Percentiles rank a stretch among this genome's conserved stretches.
phyloP scores from a whole-genome alignment of 2,113 vertebrate genomes.

The Ia io region DNA sequence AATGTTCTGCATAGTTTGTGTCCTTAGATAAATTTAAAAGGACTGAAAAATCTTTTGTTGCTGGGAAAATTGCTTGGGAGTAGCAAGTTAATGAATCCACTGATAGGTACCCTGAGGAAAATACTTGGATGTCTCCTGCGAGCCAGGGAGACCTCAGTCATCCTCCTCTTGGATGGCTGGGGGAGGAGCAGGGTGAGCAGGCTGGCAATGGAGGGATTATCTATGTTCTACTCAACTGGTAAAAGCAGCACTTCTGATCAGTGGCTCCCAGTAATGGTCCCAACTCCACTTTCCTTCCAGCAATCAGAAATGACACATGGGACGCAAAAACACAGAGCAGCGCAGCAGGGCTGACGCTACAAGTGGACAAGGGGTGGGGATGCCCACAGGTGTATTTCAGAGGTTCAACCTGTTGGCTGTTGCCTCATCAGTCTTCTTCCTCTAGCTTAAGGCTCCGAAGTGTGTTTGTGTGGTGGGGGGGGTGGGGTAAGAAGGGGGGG shows the following conservation, averaged over 20 bases:
- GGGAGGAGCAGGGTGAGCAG: not conserved
- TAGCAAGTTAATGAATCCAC: not conserved
- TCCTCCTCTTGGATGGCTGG: not conserved
- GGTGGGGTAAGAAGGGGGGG: not conserved
- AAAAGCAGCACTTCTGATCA: not conserved
- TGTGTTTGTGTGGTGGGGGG: not conserved
- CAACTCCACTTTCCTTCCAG: not conserved
- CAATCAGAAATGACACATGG: not conserved
- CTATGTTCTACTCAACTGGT: not conserved
- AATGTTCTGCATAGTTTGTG: not conserved
- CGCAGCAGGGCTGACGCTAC: not conserved
- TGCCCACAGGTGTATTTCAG: not conserved
- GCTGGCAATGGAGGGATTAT: not conserved
- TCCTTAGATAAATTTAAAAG: constrained; percentile 56
- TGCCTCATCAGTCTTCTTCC: not conserved
- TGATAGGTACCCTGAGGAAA: not conserved
- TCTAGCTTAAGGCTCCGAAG: not conserved
- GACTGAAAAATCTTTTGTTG: constrained; percentile 45
- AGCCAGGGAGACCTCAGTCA: constrained; percentile 1
- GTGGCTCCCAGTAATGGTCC: not conserved
- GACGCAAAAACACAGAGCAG: not conserved
- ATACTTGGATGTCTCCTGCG: not conserved
- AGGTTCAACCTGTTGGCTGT: not conserved
- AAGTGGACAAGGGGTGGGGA: not conserved
- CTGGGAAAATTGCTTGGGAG: not conserved